Evolutionary conservation across 2,888 invertebrate species (phyloP).

Genomic region (Nemapogon koenigi): DNA sequence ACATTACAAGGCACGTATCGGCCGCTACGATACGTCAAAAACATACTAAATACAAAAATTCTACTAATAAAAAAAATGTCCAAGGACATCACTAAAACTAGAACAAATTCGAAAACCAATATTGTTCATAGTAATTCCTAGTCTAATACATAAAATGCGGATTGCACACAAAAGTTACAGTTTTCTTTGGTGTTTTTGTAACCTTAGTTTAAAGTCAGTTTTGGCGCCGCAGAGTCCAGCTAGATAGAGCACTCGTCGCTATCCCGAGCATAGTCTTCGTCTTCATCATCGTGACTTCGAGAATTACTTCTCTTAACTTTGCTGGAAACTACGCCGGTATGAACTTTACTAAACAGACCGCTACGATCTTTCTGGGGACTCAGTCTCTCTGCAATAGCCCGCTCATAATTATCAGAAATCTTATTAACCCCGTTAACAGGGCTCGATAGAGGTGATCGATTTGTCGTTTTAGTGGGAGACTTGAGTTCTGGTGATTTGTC

Average conservation of each 20-base stretch:
- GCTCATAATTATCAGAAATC: conserved; percentile 57
- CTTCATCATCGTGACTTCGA: conserved; percentile 40
- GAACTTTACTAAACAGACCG: conserved; percentile 49
- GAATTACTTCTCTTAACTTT: conserved; percentile 32
- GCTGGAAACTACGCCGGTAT: conserved; percentile 41
- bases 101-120: too few relatives aligned
- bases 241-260: conserved; percentile 71
- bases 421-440: conserved; percentile 52
- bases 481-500: conserved; percentile 25
- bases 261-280: conserved; percentile 61
- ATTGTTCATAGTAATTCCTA: too few relatives aligned
- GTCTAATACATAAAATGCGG: conserved; percentile 36
- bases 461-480: conserved; percentile 29
- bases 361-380: conserved; percentile 48
- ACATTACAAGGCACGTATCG: conserved; percentile 52
- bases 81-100: too few relatives aligned
- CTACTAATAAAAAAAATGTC: too few relatives aligned
- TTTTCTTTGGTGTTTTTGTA: conserved; percentile 14
- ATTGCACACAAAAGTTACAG: conserved; percentile 22
- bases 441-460: conserved; percentile 36
- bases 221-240: not conserved
- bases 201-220: conserved; percentile 3
- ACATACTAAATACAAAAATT: too few relatives aligned
- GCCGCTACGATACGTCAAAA: conserved; percentile 50
- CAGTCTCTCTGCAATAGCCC: conserved; percentile 47